These are phyloP conservation scores for Ciconia maguari DNA, from an alignment of 2,113 vertebrate species.

Conservation along the genomic window DNA sequence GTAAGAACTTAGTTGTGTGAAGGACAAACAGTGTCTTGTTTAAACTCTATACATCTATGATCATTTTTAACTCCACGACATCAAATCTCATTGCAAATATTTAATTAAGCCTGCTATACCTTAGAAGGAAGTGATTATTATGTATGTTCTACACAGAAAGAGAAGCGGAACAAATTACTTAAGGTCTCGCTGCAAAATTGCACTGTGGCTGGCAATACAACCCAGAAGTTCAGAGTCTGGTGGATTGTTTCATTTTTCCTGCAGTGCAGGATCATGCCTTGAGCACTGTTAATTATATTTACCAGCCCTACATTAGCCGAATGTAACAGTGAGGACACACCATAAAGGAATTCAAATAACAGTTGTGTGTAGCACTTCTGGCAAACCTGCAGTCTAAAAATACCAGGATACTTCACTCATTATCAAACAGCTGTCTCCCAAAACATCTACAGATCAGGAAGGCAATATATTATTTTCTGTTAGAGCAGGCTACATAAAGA, in stretches of 20 bases:
- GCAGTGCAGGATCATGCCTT: not conserved
- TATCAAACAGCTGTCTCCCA: not conserved
- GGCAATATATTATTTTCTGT: not conserved
- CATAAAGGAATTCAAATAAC: not conserved
- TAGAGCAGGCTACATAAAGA: not conserved
- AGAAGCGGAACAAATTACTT: not conserved
- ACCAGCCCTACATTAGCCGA: not conserved
- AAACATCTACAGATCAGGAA: not conserved
- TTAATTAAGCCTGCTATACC: not conserved
- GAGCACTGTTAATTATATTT: not conserved
- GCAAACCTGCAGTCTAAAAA: not conserved
- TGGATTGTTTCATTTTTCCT: not conserved
- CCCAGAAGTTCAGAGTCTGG: not conserved
- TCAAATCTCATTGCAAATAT: not conserved
- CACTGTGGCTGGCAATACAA: not conserved
- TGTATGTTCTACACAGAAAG: not conserved
- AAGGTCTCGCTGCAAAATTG: not conserved
- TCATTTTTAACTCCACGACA: not conserved
- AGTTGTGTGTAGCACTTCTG: not conserved
- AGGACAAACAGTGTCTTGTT: not conserved
- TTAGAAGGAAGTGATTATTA: not conserved
- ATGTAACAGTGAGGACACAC: not conserved
- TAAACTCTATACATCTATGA: not conserved
- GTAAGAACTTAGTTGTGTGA: not conserved
- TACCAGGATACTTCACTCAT: not conserved